Base-by-base conservation (phyloP, 2,888 invertebrate genomes). In the Chrysina gloriosa region DNA sequence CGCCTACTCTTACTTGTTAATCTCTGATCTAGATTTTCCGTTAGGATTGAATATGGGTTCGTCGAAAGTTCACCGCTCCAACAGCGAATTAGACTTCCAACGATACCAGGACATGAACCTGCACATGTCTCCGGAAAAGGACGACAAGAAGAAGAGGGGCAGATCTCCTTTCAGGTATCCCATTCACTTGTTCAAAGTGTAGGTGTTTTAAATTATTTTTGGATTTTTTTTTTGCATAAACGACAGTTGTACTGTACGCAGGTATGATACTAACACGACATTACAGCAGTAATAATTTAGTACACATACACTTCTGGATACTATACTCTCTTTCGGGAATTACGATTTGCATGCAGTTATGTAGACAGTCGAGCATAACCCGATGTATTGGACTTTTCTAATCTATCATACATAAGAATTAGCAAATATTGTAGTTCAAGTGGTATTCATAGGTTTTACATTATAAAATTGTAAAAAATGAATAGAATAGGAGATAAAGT, bases 121-220 rank as follows among this genome's bases (percentile, higher is more conserved):
- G 3, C 79, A 79, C 9, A 75, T 14, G 74, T 76, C 70, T 75
- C 76, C 63, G 78, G 79, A 29, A 61, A 80, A 80, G 21, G 77
- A 75, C 2, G 81, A 83, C 47, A 91, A 93, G 79, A 91, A 93
- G 82, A 89, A 91, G 79, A 86, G 96, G 6, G 95, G 96, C 63
- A 89, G 96, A 72, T 96, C 96, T 36, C 96, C 97, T 14, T 97
- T 98, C 83, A 93, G 93, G 90, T 93, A 77, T 72, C 65, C 54
- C 16, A 45, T 61, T 63, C 63, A 29, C 25, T 52, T 29, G 56
- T 47, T 63, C 45, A 45, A 25, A 54, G 54, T 54, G 61, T 47
- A 39, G 65, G 65, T 47, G 56, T 66, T 45, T 54, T 66, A 63
- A 67, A 65, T 61, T 65, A 56, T 54, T 61, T 52, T 52, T 65